phyloP scores from a whole-genome alignment of 2,113 vertebrate species.

The Hippocampus barbouri region DNA sequence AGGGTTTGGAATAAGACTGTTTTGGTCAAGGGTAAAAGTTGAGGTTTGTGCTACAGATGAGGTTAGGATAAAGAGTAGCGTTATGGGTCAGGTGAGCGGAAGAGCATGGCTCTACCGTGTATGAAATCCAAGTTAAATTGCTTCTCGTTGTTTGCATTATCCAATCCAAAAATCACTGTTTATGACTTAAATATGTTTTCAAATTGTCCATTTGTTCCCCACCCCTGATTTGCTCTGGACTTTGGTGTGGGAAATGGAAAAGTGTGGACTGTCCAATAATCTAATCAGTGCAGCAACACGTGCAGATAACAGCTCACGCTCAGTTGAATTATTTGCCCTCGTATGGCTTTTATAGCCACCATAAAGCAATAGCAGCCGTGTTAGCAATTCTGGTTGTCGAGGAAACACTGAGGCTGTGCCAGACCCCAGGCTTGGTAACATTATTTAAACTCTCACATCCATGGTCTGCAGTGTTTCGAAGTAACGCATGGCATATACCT shows the following conservation, averaged over 20 bases:
- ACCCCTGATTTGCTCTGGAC: not conserved
- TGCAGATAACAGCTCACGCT: not conserved
- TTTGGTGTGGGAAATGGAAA: not conserved
- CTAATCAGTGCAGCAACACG: not conserved
- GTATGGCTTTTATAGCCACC: not conserved
- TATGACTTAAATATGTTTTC: not conserved
- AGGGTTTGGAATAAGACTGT: not conserved
- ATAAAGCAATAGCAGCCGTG: not conserved
- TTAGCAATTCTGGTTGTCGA: not conserved
- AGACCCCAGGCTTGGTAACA: not conserved
- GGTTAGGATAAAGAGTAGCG: not conserved
- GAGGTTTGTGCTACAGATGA: not conserved
- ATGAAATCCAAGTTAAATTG: not conserved
- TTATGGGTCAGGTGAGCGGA: not conserved
- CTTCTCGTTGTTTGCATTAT: not conserved
- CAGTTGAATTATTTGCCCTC: not conserved
- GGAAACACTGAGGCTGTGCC: not conserved
- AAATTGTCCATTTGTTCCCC: not conserved
- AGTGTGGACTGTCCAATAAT: not conserved
- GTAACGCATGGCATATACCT: not conserved
- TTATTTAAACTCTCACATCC: not conserved
- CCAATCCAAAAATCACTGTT: not conserved
- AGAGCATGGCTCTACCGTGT: not conserved
- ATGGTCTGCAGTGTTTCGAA: not conserved
- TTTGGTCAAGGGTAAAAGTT: too few species aligned